These are phyloP conservation scores for Stegophylla sp. DNA, from an alignment of 2,888 invertebrate species.

Conservation along the genomic window DNA sequence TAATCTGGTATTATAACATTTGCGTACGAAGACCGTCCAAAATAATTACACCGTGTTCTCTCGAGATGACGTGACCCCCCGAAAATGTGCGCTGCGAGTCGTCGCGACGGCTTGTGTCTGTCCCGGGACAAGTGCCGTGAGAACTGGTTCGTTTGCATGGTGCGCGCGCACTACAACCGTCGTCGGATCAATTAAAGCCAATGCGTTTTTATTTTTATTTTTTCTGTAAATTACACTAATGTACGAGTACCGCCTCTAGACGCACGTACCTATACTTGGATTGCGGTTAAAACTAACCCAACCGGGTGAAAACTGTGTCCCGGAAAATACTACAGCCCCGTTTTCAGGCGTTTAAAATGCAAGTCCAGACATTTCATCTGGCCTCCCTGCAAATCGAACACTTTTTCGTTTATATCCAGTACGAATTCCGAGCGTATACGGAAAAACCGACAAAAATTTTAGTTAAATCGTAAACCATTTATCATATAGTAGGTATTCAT, in stretches of 20 bases:
- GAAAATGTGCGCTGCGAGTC: constrained; percentile 18
- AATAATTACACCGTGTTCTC: constrained; percentile 16
- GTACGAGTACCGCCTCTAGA: background rate
- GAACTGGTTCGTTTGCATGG: constrained; percentile 6
- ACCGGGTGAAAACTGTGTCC: too few relatives aligned
- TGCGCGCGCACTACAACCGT: background rate
- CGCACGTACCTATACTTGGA: too few relatives aligned
- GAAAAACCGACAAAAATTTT: too few relatives aligned
- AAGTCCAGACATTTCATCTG: too few relatives aligned
- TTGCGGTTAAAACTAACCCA: too few relatives aligned
- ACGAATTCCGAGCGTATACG: too few relatives aligned
- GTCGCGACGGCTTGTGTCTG: background rate
- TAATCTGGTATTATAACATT: background rate
- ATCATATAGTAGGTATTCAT: too few relatives aligned
- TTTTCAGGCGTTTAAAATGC: too few relatives aligned
- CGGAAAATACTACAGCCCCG: too few relatives aligned
- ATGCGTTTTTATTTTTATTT: background rate
- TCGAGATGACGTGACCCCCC: constrained; percentile 32
- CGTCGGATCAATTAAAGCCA: constrained; percentile 18
- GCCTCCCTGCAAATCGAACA: too few relatives aligned
- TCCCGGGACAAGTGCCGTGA: constrained; percentile 32
- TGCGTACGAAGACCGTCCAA: background rate
- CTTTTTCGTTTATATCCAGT: too few relatives aligned
- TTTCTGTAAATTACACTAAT: background rate
- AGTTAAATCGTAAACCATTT: too few relatives aligned